Conservation (phyloP, 2,113 vertebrate species). For the Osmerus eperlanus region DNA sequence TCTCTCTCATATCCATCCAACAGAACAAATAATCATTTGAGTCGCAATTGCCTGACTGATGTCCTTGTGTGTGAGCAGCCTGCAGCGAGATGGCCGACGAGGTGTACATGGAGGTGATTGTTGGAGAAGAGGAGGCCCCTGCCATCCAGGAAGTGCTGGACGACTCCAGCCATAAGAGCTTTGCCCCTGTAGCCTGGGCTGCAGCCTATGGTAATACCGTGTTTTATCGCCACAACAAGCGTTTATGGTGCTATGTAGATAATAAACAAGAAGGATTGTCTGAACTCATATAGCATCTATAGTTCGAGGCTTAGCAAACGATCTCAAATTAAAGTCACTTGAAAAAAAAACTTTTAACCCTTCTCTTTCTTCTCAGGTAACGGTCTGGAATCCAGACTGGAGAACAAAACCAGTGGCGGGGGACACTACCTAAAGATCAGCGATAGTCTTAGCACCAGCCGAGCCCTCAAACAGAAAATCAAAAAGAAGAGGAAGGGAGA, state of each 20-base stretch:
- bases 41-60: neutral
- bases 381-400: constrained; percentile 1
- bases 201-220: constrained; percentile 75
- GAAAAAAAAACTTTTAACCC: neutral
- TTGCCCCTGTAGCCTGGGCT: constrained; percentile 84
- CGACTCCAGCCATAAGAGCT: constrained; percentile 76
- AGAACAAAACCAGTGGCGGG: constrained; percentile 82
- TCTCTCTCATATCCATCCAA: neutral
- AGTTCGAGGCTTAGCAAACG: too few relatives aligned
- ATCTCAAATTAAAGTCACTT: too few relatives aligned
- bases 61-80: constrained; percentile 56
- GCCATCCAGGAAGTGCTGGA: constrained; percentile 74
- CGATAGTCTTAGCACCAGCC: constrained; percentile 78
- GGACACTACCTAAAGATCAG: constrained; percentile 85
- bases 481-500: constrained; percentile 85
- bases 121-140: constrained; percentile 81
- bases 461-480: constrained; percentile 79
- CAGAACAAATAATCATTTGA: neutral
- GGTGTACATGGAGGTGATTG: constrained; percentile 87
- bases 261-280: too few relatives aligned
- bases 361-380: neutral
- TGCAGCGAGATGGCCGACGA: constrained; percentile 86
- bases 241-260: neutral
- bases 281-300: too few relatives aligned
- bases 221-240: neutral